Conservation (phyloP, 2,797 vertebrate species). For the Darevskia mixta region DNA sequence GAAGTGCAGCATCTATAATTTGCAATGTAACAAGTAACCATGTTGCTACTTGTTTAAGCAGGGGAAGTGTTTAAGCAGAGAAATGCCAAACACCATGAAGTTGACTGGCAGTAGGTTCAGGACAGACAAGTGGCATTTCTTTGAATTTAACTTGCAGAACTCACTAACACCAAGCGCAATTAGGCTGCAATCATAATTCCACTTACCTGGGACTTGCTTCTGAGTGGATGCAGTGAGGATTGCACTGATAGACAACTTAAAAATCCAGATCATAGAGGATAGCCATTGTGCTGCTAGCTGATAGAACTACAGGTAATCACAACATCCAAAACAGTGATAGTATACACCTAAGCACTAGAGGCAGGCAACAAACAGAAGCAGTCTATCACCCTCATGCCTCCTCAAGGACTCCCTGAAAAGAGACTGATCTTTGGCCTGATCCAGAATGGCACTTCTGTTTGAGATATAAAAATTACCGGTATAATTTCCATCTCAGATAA, state of each 20-base stretch:
- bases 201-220: no score
- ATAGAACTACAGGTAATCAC: neutral
- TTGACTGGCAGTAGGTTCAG: neutral
- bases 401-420: neutral
- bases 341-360: neutral
- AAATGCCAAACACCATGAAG: neutral
- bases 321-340: neutral
- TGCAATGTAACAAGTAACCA: neutral
- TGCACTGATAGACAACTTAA: neutral
- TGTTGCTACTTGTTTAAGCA: slow-evolving; percentile 14
- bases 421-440: neutral
- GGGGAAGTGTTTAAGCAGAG: neutral
- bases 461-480: neutral
- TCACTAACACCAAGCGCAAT: neutral
- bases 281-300: neutral
- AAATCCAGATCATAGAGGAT: neutral
- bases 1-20: slow-evolving; percentile 3
- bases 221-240: neutral
- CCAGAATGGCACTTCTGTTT: neutral
- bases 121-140: neutral
- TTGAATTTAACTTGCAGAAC: neutral
- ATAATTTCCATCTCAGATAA: neutral
- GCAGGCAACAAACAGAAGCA: neutral
- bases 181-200: neutral
- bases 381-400: neutral